phyloP scores from a whole-genome alignment of 2,113 vertebrate genomes.

The Hippocampus comes region DNA sequence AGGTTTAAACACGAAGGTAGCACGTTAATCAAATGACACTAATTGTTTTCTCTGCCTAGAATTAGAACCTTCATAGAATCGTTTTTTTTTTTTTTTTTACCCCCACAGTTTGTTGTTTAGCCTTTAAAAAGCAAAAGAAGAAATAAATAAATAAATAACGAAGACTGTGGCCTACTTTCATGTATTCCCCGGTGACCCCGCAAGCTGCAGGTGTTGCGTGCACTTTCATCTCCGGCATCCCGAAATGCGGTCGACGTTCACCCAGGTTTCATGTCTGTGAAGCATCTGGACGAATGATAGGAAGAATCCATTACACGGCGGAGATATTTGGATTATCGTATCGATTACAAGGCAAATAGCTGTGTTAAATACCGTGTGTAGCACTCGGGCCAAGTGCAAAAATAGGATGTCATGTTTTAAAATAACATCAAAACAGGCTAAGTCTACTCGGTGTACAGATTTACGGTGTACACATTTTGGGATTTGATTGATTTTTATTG shows the following conservation, averaged over 20 bases:
- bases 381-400: not conserved
- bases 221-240: not conserved
- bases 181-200: constrained; percentile 33
- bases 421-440: too few relatives aligned
- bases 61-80: constrained; percentile 3
- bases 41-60: constrained; percentile 66
- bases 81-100: not conserved
- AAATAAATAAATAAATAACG: not conserved
- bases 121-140: not conserved
- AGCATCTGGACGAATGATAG: not conserved
- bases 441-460: too few relatives aligned
- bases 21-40: constrained; percentile 70
- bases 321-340: not conserved
- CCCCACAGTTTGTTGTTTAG: not conserved
- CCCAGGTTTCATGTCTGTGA: not conserved
- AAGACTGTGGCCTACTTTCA: constrained; percentile 50
- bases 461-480: too few relatives aligned
- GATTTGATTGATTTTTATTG: too few relatives aligned
- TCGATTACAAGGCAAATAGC: not conserved
- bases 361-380: too few relatives aligned
- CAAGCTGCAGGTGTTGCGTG: constrained; percentile 27
- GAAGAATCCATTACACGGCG: not conserved
- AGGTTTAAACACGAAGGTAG: constrained; percentile 50
- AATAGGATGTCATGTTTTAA: not conserved
- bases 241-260: not conserved